Conservation (phyloP, 2,888 invertebrate species). For the Lepetodrilus schrolli region DNA sequence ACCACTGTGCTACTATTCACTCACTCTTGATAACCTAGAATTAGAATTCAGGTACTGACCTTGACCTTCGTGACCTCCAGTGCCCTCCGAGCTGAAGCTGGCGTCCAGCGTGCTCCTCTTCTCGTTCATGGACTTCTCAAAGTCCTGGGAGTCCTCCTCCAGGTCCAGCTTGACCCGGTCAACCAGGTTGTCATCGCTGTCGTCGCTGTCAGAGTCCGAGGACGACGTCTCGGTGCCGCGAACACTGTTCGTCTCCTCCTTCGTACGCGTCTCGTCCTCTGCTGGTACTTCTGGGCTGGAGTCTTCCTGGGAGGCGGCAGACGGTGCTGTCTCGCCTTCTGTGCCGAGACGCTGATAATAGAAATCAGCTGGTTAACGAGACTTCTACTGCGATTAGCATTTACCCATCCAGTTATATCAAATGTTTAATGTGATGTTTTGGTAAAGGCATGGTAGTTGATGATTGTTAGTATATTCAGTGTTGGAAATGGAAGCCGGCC, state of each 20-base stretch:
- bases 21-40: too few species aligned
- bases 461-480: too few species aligned
- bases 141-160: conserved; percentile 59
- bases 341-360: background rate
- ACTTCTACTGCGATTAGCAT: background rate
- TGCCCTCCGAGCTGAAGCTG: background rate
- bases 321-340: background rate
- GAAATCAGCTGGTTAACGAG: too few species aligned
- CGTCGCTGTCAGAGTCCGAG: background rate
- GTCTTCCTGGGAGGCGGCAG: background rate
- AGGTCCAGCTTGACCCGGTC: conserved; percentile 12
- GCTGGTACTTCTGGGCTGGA: background rate
- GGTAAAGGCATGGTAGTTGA: too few species aligned
- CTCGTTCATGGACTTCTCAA: conserved; percentile 69
- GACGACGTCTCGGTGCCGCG: background rate
- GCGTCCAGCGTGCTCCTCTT: conserved; percentile 51
- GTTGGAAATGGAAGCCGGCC: too few species aligned
- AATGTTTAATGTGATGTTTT: too few species aligned
- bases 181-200: conserved; percentile 24
- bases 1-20: too few species aligned
- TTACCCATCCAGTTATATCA: too few species aligned
- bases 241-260: background rate
- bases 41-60: too few species aligned
- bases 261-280: background rate
- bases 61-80: too few species aligned